Percentiles rank a stretch among this genome's conserved stretches.
phyloP scores from a whole-genome alignment of 2,797 vertebrate species.

The Leucoraja ocellata region DNA sequence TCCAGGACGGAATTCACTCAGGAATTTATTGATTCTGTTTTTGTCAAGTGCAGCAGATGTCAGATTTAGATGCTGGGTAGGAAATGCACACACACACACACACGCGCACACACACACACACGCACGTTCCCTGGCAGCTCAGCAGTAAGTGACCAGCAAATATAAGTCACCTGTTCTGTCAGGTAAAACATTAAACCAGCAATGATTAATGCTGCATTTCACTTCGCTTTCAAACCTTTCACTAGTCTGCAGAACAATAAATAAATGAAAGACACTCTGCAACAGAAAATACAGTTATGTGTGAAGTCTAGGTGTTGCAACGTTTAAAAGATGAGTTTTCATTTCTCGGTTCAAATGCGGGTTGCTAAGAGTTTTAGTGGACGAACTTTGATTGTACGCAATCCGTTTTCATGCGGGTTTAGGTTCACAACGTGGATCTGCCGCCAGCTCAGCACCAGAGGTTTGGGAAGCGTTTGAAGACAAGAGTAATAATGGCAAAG shows the following conservation, averaged over 20 bases:
- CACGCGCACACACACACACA: background rate
- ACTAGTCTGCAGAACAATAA: background rate
- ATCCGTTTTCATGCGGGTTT: background rate
- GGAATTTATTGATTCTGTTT: background rate
- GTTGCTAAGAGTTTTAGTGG: background rate
- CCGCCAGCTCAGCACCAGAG: background rate
- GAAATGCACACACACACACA: background rate
- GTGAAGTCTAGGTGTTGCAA: background rate
- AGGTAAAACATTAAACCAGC: slow-evolving; percentile 4
- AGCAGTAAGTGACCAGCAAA: slow-evolving; percentile 8
- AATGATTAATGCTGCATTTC: slow-evolving; percentile 6
- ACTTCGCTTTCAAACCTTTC: slow-evolving; percentile 18
- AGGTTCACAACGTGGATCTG: background rate
- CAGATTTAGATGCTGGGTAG: background rate
- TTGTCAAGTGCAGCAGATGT: background rate
- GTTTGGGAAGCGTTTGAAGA: background rate
- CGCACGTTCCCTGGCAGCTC: background rate
- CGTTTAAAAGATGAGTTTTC: background rate
- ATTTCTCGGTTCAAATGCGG: background rate
- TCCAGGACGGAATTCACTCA: background rate
- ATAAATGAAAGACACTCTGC: background rate
- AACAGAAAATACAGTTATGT: background rate
- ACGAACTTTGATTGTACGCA: background rate
- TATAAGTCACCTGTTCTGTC: background rate
- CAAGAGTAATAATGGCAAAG: background rate